Conservation (phyloP, 2,113 vertebrate species). For the Naja naja region DNA sequence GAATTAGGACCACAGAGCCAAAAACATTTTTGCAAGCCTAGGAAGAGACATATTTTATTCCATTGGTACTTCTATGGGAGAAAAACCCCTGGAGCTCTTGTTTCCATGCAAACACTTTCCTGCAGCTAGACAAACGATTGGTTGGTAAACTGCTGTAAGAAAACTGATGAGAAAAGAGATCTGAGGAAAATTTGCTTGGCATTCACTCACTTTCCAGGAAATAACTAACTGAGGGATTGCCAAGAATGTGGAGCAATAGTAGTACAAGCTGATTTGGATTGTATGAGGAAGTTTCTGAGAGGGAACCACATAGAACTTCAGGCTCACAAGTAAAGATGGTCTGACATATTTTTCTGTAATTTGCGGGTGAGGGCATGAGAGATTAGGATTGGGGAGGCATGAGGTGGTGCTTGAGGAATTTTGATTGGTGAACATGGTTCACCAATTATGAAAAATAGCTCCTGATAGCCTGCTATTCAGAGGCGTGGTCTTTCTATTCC, state of each 20-base stretch:
- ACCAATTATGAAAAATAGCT: background rate
- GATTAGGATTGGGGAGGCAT: too few species aligned
- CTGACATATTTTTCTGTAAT: background rate
- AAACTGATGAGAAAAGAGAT: background rate
- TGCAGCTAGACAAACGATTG: background rate
- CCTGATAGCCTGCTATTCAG: background rate
- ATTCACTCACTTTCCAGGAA: background rate
- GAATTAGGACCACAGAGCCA: background rate
- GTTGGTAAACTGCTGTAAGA: background rate
- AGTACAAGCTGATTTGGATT: background rate
- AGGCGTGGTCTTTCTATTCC: background rate
- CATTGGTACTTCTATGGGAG: background rate
- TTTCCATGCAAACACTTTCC: background rate
- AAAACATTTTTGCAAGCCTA: background rate
- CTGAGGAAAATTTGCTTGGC: background rate
- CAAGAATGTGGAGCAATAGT: background rate
- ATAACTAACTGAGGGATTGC: background rate
- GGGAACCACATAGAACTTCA: background rate
- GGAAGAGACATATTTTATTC: background rate
- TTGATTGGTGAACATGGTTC: background rate
- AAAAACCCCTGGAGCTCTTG: background rate
- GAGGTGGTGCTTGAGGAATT: background rate
- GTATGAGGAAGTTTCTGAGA: background rate
- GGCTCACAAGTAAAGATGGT: background rate
- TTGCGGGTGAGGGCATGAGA: too few species aligned